Evolutionary conservation across 2,888 invertebrate species (phyloP).

Genomic region (Chymomyza fuscimana): DNA sequence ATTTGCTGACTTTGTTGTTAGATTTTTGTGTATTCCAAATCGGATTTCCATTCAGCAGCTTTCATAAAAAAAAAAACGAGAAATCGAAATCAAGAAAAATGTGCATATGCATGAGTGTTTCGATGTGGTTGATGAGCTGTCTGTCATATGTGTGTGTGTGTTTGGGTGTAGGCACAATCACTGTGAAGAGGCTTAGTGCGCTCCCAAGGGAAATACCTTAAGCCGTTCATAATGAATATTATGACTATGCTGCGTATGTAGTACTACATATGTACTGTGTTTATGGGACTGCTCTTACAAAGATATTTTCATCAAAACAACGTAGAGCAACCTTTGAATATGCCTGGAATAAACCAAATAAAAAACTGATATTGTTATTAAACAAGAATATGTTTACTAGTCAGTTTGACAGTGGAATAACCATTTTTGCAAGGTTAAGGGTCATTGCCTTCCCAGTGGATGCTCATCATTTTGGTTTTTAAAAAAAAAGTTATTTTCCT

Average conservation of each 20-base stretch:
- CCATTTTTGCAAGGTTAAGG: no score
- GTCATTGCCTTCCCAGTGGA: no score
- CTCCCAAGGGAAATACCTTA: constrained; percentile 79
- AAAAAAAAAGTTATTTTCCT: no score
- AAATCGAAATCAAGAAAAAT: constrained; percentile 28
- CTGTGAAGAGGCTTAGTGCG: constrained; percentile 72
- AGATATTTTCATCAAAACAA: no score
- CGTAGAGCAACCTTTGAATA: no score
- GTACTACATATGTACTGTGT: neutral
- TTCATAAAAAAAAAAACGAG: constrained; percentile 35
- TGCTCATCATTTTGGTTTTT: no score
- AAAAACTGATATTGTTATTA: no score
- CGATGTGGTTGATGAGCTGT: constrained; percentile 16
- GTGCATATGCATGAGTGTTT: constrained; percentile 56
- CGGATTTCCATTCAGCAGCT: constrained; percentile 61
- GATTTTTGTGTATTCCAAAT: constrained; percentile 46
- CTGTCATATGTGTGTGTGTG: constrained; percentile 24
- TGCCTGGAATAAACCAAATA: no score
- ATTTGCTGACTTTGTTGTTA: constrained; percentile 56
- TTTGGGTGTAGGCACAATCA: constrained; percentile 51
- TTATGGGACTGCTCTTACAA: neutral
- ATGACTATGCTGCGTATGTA: constrained; percentile 34
- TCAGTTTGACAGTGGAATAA: no score
- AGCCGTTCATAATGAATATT: constrained; percentile 80
- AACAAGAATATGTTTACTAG: no score